phyloP scores from a whole-genome alignment of 2,888 invertebrate species.

The Clostera curtula region DNA sequence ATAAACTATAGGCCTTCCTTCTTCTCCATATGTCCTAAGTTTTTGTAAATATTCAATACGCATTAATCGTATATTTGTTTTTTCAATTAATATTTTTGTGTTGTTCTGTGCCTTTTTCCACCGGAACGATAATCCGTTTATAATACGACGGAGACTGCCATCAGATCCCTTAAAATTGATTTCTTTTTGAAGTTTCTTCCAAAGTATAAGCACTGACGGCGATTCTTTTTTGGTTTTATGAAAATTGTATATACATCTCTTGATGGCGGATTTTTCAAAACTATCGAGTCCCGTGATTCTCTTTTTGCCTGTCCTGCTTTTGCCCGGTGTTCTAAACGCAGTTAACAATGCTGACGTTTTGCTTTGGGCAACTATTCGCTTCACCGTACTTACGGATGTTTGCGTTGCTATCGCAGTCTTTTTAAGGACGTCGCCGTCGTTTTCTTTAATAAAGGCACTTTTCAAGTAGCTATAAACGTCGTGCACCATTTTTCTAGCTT shows the following conservation, averaged over 20 bases:
- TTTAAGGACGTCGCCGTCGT: too few species aligned
- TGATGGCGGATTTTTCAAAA: conserved; percentile 26
- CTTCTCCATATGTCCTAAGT: too few species aligned
- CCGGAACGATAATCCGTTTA: conserved; percentile 1
- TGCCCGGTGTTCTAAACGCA: conserved; percentile 23
- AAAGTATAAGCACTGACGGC: conserved; percentile 18
- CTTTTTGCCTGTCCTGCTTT: conserved; percentile 17
- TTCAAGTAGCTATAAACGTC: too few species aligned
- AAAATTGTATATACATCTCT: conserved; percentile 28
- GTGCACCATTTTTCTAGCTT: too few species aligned
- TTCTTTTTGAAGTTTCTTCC: neutral
- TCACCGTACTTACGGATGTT: too few species aligned
- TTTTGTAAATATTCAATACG: conserved; percentile 3
- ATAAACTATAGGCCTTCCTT: too few species aligned
- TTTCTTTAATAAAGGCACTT: too few species aligned
- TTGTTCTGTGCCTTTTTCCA: conserved; percentile 2
- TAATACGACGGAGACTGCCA: conserved; percentile 1
- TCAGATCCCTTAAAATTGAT: conserved; percentile 1
- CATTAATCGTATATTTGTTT: conserved; percentile 4
- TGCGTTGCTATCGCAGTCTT: too few species aligned
- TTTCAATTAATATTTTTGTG: conserved; percentile 6
- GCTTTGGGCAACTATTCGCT: too few species aligned
- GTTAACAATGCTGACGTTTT: too few species aligned
- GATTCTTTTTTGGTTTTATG: conserved; percentile 25
- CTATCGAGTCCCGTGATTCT: conserved; percentile 21